Base-by-base conservation (phyloP, 1,140 invertebrate species). In the Sipha flava region DNA sequence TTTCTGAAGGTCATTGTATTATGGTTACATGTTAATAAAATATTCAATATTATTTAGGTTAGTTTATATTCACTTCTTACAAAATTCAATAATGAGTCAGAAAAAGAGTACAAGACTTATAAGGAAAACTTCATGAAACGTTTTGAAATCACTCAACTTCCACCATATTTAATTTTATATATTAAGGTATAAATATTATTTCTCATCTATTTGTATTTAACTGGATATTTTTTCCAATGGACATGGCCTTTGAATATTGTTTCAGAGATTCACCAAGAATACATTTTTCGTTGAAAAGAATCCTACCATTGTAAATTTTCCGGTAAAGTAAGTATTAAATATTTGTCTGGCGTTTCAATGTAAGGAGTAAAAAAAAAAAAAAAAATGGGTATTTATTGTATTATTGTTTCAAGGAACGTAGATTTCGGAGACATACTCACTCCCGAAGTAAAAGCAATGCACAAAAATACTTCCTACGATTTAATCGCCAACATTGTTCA, bases 231-330 rank as follows among this genome's bases (percentile, higher is more conserved):
- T n/a, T n/a, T n/a, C n/a, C n/a, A n/a, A n/a, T n/a, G n/a, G n/a
- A n/a, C n/a, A n/a, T n/a, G n/a, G n/a, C n/a, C n/a, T n/a, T n/a
- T n/a, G n/a, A n/a, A 16, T 57, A 29, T 45, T 45, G 7, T 70
- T 70, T 29, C 26, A 70, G 66, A 90, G 98, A 82, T 99, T 99
- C 85, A 98, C 96, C 3, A 99, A 97, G 86, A 99, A 99, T 86
- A 98, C 96, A 37, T 99, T 99, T 87, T 98, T 98, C 84, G 90
- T 97, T 16, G 98, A 99, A 85, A 99, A 99, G 86, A 99, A 99
- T 89, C 96, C 96, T 12, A 99, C 98, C 0, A 99, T 99, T 85
- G 97, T 99, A 0, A 99, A 99, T 87, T 99, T 99, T 85, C 97
- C 98, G 7, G 95, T 99, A 54, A 97, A 95, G 94, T 97, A 88